Base-by-base conservation (phyloP, 2,888 invertebrate genomes). In the Teinopalpus imperialis region DNA sequence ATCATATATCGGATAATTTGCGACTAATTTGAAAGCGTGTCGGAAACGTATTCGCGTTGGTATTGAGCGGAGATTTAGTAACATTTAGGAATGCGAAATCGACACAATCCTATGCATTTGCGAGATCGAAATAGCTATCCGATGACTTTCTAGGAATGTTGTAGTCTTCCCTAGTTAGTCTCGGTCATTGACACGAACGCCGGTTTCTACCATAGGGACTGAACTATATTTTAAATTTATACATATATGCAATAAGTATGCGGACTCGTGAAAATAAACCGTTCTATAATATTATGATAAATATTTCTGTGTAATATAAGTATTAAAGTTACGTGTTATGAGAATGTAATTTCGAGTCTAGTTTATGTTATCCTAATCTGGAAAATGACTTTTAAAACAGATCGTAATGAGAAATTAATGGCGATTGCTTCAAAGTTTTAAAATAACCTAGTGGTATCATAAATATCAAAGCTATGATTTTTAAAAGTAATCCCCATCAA, bases 121-220 rank as follows among this genome's bases (percentile, higher is more conserved):
- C 41, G 29, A 29, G 48, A 44, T 51, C 48, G 44, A 42, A 36
- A 41, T 32, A 42, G 41, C 47, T 41, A 30, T 24, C 29, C 46
- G 41, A 46, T 46, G 49, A 43, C 47, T 49, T 46, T 49, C 46
- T 48, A 47, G 51, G 43, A 55, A 53, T 54, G 48, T 43, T 45
- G 41, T 36, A 46, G 41, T 46, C 46, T 46, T 46, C 46, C 46
- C 46, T 35, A 41, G 46, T 41, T 41, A 35, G 46, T 41, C 35
- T 12, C 46, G 46, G 46, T 46, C 46, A 41, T 41, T 46, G 46
- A 41, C 46, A 40, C 45, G 21, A 10, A 26, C 23, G 24, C 35
- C 45, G 40, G 34, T 41, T 41, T 35, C 24, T 40, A 34, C 14
- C 21, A 27, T 13, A 5, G 18, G n/a, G 4, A 13, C 9, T 18